Base-by-base conservation (phyloP, 2,797 vertebrate genomes). In the Dipus sagitta region DNA sequence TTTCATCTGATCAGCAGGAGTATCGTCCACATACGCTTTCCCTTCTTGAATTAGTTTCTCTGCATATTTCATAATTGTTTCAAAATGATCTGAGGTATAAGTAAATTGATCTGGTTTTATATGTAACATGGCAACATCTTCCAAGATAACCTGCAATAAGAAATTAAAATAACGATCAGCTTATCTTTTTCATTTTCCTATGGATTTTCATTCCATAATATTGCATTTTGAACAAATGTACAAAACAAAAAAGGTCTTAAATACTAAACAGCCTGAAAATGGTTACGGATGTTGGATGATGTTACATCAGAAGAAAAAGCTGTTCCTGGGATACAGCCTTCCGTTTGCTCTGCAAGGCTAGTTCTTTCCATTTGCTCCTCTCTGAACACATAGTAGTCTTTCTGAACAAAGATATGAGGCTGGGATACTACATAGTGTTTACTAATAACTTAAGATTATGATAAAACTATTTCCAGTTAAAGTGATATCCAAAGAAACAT, bases 31-130 rank as follows among this genome's bases (percentile, higher is more conserved):
- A 97, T 99, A 99, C 0, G 99, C 99, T 92, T 99, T 99, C 68
- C 99, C 99, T 97, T 99, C 99, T 2, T 97, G 77, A 72, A 99
- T 99, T 71, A 99, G 98, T 95, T 99, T 98, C 90, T 99, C 99
- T 0, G 98, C 99, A 76, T 99, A 98, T 30, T 96, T 97, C 98
- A 99, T 98, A 94, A 99, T 99, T 75, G 79, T 98, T 96, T 99
- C 98, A 96, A 99, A 99, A 97, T 99, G 99, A 97, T 99, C 99
- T 0, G 99, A 99, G 88, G 99, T 99, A 95, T 99, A 99, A 75
- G 99, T 99, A 98, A 99, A 99, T 96, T 99, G 99, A 98, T 99
- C 99, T 11, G 99, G 99, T 74, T 99, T 98, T 97, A 99, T 99
- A 95, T 99, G 99, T 68, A 99, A 98, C 99, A 99, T 99, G 32